Percentiles rank a stretch among this genome's conserved stretches.
phyloP scores from a whole-genome alignment of 1,140 invertebrate species.

The Brachionus sp. region DNA sequence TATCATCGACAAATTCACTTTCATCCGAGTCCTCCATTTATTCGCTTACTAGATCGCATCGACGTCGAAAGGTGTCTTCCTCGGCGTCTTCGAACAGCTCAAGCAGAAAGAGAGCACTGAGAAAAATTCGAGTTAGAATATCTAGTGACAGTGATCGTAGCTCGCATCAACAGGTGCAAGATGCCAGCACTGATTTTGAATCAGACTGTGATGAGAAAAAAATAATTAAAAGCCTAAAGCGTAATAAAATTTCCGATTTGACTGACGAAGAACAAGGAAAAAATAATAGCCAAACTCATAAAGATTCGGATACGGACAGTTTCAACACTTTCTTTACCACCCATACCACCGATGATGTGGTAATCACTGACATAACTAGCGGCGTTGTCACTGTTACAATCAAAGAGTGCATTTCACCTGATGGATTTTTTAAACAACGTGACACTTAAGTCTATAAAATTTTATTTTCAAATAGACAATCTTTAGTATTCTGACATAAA shows the following conservation, averaged over 20 bases:
- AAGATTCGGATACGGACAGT: conserved; percentile 14
- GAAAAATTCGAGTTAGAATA: not conserved
- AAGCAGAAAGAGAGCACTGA: not conserved
- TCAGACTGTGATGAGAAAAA: not conserved
- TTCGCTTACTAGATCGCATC: not conserved
- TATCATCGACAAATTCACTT: not conserved
- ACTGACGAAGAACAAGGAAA: not conserved
- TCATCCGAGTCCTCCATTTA: not conserved
- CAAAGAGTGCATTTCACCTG: conserved; percentile 17
- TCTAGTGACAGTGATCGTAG: not conserved
- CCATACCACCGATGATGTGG: conserved; percentile 11
- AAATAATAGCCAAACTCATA: not conserved
- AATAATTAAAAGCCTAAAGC: conserved; percentile 4
- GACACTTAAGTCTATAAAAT: not conserved
- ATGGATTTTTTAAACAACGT: conserved; percentile 33
- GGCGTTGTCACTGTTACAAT: conserved; percentile 35
- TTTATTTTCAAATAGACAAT: not conserved
- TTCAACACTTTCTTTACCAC: conserved; percentile 15
- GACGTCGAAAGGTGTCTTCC: not conserved
- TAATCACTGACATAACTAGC: conserved; percentile 36
- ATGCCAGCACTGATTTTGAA: not conserved
- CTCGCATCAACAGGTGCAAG: not conserved
- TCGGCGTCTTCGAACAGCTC: not conserved
- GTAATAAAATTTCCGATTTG: not conserved
- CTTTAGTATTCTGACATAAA: not conserved